Percentiles rank a stretch among this genome's conserved stretches.
These are phyloP conservation scores for Eurois occulta DNA, from an alignment of 2,888 invertebrate genomes.

Conservation along the genomic window DNA sequence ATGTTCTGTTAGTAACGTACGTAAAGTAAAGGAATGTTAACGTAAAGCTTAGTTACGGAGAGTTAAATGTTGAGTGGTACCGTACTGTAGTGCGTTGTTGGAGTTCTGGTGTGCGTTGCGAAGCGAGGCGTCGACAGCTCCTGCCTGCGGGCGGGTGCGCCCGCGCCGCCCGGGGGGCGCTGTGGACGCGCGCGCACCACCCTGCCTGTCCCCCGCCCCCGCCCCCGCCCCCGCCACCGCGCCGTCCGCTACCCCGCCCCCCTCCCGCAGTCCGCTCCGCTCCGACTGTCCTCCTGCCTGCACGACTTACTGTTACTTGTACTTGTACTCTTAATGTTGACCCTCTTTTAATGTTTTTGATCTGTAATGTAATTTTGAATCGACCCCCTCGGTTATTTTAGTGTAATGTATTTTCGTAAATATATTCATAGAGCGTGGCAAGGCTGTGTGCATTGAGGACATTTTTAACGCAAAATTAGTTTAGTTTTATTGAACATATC, in stretches of 20 bases:
- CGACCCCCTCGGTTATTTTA: constrained; percentile 89
- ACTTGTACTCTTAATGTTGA: constrained; percentile 87
- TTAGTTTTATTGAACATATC: constrained; percentile 86
- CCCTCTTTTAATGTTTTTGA: constrained; percentile 88
- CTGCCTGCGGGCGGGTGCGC: constrained; percentile 73
- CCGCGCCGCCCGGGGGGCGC: constrained; percentile 73
- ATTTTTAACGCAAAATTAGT: constrained; percentile 89
- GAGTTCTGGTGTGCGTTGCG: constrained; percentile 84
- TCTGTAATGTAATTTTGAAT: constrained; percentile 88
- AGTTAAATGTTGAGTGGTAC: constrained; percentile 90
- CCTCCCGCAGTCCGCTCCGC: constrained; percentile 78
- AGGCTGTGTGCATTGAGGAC: constrained; percentile 93
- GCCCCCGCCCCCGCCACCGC: constrained; percentile 64
- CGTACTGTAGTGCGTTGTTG: constrained; percentile 89
- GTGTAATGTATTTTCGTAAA: constrained; percentile 88
- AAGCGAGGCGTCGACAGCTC: constrained; percentile 83
- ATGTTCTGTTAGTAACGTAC: constrained; percentile 89
- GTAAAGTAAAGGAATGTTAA: constrained; percentile 87
- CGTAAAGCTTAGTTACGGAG: constrained; percentile 89
- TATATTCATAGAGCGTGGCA: constrained; percentile 92
- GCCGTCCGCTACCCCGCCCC: constrained; percentile 71
- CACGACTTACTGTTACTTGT: constrained; percentile 87
- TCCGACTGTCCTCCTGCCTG: constrained; percentile 84
- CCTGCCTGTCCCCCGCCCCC: constrained; percentile 66
- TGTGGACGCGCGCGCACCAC: constrained; percentile 75